Evolutionary conservation across 2,888 invertebrate species (phyloP).

Genomic region (Cephus nigrinus): DNA sequence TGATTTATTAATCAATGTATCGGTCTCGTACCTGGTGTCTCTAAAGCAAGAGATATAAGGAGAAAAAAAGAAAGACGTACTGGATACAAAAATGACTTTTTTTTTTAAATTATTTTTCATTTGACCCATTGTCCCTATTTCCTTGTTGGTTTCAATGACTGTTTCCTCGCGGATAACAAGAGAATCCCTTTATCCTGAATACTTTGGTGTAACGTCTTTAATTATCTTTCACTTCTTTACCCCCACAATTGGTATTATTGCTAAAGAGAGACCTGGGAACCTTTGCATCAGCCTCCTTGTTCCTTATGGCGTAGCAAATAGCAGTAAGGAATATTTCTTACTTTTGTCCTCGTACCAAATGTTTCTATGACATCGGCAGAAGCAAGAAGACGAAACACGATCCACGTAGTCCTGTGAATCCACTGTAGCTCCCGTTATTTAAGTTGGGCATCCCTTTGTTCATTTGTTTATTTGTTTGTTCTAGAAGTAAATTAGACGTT

Average conservation of each 20-base stretch:
- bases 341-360: background rate
- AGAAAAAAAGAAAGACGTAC: conserved; percentile 15
- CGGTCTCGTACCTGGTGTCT: background rate
- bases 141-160: conserved; percentile 19
- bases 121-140: conserved; percentile 36
- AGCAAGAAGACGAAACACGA: conserved; percentile 26
- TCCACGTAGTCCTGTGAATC: background rate
- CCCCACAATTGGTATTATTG: background rate
- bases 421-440: background rate
- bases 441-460: background rate
- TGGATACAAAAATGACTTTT: conserved; percentile 29
- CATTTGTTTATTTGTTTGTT: conserved; percentile 6
- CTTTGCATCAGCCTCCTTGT: background rate
- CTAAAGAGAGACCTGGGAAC: background rate
- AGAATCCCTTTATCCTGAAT: background rate
- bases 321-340: background rate
- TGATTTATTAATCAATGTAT: background rate
- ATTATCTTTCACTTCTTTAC: background rate
- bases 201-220: background rate
- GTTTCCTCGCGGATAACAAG: background rate
- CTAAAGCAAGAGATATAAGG: conserved; percentile 9
- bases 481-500: conserved; percentile 4
- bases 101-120: conserved; percentile 43
- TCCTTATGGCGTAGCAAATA: background rate
- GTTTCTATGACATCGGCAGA: conserved; percentile 33